Evolutionary conservation across 2,888 invertebrate genomes (phyloP).

Genomic region (Amiota communis): DNA sequence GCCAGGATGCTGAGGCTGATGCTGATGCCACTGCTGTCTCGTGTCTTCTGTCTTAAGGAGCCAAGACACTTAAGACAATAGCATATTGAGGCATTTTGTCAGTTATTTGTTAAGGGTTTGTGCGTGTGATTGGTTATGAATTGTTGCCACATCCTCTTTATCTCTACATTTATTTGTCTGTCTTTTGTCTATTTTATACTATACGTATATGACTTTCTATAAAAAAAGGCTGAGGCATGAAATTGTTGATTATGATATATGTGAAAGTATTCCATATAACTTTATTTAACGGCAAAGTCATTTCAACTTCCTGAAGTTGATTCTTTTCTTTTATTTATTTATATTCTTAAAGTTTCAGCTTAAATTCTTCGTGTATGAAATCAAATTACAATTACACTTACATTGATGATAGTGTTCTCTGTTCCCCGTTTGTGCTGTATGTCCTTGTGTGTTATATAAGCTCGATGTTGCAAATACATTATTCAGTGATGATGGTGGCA

Average conservation of each 20-base stretch:
- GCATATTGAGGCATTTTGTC: constrained; percentile 18
- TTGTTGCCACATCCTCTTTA: neutral
- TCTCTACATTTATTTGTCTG: neutral
- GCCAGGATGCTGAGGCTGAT: neutral
- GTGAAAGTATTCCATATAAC: neutral
- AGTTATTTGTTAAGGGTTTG: constrained; percentile 19
- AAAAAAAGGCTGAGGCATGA: constrained; percentile 14
- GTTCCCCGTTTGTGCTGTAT: constrained; percentile 51
- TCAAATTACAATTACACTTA: constrained; percentile 49
- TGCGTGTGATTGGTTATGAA: neutral
- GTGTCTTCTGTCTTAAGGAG: neutral
- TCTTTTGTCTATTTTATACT: no score
- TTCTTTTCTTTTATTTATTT: neutral
- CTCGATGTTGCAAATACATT: constrained; percentile 71
- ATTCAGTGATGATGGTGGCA: constrained; percentile 64
- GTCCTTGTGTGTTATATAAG: constrained; percentile 72
- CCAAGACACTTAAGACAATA: neutral
- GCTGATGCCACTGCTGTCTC: no score
- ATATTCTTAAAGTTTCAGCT: neutral
- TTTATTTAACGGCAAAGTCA: neutral
- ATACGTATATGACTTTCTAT: neutral
- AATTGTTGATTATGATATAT: constrained; percentile 27
- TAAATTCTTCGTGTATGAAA: neutral
- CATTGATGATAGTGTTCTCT: constrained; percentile 66
- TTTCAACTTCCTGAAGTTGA: neutral